phyloP scores from a whole-genome alignment of 2,888 invertebrate genomes.

The Sepioteuthis lessoniana region DNA sequence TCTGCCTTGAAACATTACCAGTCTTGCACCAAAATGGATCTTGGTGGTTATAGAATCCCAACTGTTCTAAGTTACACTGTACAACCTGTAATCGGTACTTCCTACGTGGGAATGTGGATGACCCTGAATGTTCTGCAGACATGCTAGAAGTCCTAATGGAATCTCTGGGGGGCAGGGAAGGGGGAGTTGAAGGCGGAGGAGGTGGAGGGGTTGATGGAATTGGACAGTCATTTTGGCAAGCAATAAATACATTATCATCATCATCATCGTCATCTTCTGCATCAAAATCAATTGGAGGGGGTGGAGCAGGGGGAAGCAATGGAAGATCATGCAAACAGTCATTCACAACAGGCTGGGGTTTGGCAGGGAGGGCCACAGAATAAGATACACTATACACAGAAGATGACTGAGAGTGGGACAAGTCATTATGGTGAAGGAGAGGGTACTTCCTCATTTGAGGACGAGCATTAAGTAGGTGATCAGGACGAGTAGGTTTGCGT shows the following conservation, averaged over 20 bases:
- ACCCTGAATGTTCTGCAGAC: constrained; percentile 55
- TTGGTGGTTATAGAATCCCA: constrained; percentile 67
- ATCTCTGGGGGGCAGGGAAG: neutral
- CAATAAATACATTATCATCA: constrained; percentile 61
- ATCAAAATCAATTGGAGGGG: constrained; percentile 57
- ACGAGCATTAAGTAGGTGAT: constrained; percentile 79
- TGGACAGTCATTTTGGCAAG: constrained; percentile 50
- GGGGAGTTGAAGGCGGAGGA: constrained; percentile 38
- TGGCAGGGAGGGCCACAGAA: neutral
- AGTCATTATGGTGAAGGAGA: constrained; percentile 77
- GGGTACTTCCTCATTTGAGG: constrained; percentile 87
- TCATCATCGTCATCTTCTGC: constrained; percentile 52
- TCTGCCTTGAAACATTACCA: constrained; percentile 58
- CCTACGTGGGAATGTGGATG: constrained; percentile 62
- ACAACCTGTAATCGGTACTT: constrained; percentile 64
- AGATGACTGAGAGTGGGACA: constrained; percentile 47
- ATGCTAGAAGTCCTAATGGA: constrained; percentile 25
- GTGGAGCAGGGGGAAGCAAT: constrained; percentile 61
- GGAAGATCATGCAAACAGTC: constrained; percentile 56
- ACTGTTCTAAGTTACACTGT: constrained; percentile 66
- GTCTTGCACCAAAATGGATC: constrained; percentile 72
- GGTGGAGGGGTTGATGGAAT: constrained; percentile 40
- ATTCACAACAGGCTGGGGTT: neutral
- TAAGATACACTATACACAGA: constrained; percentile 41
- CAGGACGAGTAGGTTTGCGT: constrained; percentile 81